Conservation (phyloP, 2,113 vertebrate species). For the Tupaia chinensis region DNA sequence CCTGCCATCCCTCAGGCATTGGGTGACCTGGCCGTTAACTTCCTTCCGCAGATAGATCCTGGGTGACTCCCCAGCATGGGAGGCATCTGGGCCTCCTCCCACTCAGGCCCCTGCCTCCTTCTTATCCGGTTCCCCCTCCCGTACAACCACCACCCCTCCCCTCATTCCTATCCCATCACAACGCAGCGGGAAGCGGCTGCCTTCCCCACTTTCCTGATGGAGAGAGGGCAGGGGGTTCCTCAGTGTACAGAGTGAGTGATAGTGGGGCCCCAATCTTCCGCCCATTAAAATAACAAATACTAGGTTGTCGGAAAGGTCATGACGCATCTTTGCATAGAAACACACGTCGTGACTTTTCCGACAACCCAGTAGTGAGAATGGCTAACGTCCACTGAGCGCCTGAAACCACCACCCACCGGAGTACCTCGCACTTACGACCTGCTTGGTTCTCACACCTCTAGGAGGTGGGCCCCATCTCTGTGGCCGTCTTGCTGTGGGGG, state of each 20-base stretch:
- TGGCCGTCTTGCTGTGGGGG: neutral
- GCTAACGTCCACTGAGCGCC: too few species aligned
- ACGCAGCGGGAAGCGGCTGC: neutral
- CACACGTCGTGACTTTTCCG: too few species aligned
- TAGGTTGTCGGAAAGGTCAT: too few species aligned
- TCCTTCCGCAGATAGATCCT: neutral
- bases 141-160: neutral
- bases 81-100: neutral
- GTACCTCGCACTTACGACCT: neutral
- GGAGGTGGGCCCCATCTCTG: neutral
- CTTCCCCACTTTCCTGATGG: neutral
- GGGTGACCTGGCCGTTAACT: neutral
- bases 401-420: neutral
- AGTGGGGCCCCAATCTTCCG: neutral
- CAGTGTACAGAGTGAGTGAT: neutral
- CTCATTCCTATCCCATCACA: neutral
- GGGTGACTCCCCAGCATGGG: rapidly evolving
- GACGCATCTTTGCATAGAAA: too few species aligned
- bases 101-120: neutral
- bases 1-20: neutral
- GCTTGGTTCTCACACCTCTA: neutral
- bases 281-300: neutral
- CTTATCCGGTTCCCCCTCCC: too few species aligned
- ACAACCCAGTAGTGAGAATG: neutral
- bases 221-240: neutral